phyloP scores from a whole-genome alignment of 1,140 invertebrate species.

The Hylyphantes graminicola region DNA sequence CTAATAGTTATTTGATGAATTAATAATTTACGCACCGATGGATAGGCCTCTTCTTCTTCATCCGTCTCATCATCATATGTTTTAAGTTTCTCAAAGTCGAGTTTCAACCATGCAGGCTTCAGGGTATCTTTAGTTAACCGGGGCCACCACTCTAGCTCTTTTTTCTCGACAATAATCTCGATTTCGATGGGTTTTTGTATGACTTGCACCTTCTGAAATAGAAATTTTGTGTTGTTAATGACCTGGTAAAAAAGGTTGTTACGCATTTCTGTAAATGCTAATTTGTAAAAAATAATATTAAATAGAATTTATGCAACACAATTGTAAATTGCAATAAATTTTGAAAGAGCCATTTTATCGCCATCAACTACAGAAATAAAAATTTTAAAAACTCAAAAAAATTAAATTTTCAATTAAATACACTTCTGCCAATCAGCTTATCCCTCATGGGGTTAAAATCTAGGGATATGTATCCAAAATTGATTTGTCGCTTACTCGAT shows the following conservation, averaged over 20 bases:
- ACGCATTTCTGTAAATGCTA: no score
- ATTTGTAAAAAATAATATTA: no score
- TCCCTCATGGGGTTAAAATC: no score
- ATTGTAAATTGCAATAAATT: no score
- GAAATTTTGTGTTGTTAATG: no score
- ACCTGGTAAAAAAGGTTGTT: no score
- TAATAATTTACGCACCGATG: conserved; percentile 1
- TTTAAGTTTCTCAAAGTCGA: conserved; percentile 87
- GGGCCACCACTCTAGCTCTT: conserved; percentile 81
- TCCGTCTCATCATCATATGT: conserved; percentile 68
- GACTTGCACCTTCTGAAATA: conserved; percentile 36
- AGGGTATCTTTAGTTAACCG: conserved; percentile 79
- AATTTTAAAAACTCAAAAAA: background rate
- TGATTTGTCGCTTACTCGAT: conserved; percentile 49
- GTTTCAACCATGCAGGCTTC: conserved; percentile 90
- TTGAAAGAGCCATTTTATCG: no score
- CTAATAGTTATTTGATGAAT: background rate
- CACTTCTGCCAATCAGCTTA: no score
- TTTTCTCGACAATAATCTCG: conserved; percentile 80
- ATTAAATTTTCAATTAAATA: no score
- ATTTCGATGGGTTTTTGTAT: conserved; percentile 69
- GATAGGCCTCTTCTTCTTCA: conserved; percentile 36
- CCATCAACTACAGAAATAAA: background rate
- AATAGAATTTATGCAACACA: no score
- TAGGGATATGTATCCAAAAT: background rate